phyloP scores from a whole-genome alignment of 2,888 invertebrate genomes.

The Ophioninae sp. region DNA sequence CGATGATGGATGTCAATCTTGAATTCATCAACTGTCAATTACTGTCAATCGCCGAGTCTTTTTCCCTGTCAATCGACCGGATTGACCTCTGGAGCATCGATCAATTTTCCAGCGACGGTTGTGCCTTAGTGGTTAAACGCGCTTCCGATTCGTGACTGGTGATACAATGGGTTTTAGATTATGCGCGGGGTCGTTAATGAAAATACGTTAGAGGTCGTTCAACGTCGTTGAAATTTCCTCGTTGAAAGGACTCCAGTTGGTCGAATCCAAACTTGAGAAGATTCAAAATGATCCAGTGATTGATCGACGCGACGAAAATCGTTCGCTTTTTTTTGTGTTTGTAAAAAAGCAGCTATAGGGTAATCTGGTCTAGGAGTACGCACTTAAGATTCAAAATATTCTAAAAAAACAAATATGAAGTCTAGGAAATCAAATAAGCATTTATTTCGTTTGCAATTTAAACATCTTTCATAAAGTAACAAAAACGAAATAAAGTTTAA shows the following conservation, averaged over 20 bases:
- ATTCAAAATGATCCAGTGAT: too few relatives aligned
- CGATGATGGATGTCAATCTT: constrained; percentile 8
- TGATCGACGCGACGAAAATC: too few relatives aligned
- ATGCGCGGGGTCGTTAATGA: background rate
- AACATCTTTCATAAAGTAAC: too few relatives aligned
- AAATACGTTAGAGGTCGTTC: background rate
- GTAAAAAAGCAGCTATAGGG: background rate
- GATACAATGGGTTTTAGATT: background rate
- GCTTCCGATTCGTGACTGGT: background rate
- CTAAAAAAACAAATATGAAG: too few relatives aligned
- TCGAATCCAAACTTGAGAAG: too few relatives aligned
- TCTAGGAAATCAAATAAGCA: too few relatives aligned
- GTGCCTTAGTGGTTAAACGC: background rate
- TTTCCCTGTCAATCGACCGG: background rate
- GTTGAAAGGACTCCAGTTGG: background rate
- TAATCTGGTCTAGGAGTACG: too few relatives aligned
- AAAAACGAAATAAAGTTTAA: too few relatives aligned
- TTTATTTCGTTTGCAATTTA: too few relatives aligned
- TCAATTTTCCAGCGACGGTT: background rate
- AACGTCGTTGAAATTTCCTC: background rate
- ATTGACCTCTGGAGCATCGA: background rate
- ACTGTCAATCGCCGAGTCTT: background rate
- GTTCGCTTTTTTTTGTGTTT: background rate
- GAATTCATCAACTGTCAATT: background rate
- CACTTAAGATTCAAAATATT: too few relatives aligned